A percentile compares a stretch with the other conserved stretches of the same genome.
phyloP scores from a whole-genome alignment of 2,888 invertebrate genomes.

The Brenthis ino region DNA sequence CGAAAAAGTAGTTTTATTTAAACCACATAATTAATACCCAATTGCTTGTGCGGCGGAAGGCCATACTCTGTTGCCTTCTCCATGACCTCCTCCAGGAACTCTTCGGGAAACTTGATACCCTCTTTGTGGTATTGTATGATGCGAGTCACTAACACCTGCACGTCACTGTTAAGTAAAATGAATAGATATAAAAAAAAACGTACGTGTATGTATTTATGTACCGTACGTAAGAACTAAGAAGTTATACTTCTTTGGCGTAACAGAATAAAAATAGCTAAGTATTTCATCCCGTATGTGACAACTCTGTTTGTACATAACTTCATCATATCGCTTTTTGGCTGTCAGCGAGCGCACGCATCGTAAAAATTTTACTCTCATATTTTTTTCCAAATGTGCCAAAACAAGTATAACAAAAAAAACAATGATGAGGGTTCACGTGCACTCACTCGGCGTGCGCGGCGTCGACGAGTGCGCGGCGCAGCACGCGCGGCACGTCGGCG shows the following conservation, averaged over 20 bases:
- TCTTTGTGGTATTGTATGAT: constrained; percentile 62
- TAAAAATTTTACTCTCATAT: no score
- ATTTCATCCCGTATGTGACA: no score
- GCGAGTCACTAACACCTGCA: constrained; percentile 53
- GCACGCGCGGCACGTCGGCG: constrained; percentile 39
- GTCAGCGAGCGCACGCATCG: no score
- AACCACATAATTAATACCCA: constrained; percentile 39
- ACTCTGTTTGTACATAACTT: no score
- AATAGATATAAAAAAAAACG: not conserved
- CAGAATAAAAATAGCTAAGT: no score
- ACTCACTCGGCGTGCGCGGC: constrained; percentile 39
- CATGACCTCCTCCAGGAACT: constrained; percentile 51
- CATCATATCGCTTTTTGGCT: no score
- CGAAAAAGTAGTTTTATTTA: no score
- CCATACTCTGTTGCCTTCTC: constrained; percentile 46
- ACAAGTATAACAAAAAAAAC: no score
- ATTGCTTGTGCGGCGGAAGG: constrained; percentile 60
- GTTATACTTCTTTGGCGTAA: no score
- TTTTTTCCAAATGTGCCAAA: no score
- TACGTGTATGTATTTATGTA: not conserved
- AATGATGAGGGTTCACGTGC: not conserved
- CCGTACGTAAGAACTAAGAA: no score
- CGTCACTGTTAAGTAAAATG: constrained; percentile 49
- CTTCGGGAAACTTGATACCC: constrained; percentile 56
- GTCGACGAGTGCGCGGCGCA: constrained; percentile 40